A percentile compares a stretch with the other conserved stretches of the same genome.
Conservation (phyloP, 1,140 invertebrate genomes). For the Anoplophora glabripennis region DNA sequence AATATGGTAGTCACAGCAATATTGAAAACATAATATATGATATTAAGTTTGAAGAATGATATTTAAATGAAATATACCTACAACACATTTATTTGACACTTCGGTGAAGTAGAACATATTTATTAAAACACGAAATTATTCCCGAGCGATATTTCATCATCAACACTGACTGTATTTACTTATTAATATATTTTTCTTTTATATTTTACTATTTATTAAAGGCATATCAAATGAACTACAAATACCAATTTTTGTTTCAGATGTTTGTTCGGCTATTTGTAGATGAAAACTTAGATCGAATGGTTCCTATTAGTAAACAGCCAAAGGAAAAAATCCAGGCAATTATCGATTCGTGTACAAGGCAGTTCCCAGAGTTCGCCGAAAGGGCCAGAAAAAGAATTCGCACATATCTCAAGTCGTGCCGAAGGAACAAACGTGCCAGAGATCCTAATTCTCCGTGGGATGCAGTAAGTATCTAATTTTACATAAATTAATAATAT, state of each 20-base stretch:
- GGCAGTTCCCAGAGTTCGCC: constrained; percentile 95
- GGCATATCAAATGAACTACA: too few relatives aligned
- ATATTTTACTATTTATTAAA: too few relatives aligned
- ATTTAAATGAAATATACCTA: background rate
- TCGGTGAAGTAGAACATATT: too few relatives aligned
- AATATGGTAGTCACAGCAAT: too few relatives aligned
- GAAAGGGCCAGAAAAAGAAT: constrained; percentile 92
- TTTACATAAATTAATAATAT: background rate
- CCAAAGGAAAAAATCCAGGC: constrained; percentile 97
- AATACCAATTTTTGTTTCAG: constrained; percentile 66
- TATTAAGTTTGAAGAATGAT: background rate
- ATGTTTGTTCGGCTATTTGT: constrained; percentile 97
- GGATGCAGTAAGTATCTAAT: constrained; percentile 61
- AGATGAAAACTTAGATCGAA: constrained; percentile 93
- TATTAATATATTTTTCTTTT: too few relatives aligned
- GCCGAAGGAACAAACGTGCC: constrained; percentile 88
- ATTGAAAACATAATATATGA: background rate
- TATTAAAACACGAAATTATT: too few relatives aligned
- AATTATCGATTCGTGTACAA: constrained; percentile 93
- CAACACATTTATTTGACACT: too few relatives aligned
- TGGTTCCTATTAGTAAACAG: constrained; percentile 95
- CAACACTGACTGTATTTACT: too few relatives aligned
- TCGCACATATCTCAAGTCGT: constrained; percentile 93
- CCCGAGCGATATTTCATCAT: too few relatives aligned
- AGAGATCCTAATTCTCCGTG: constrained; percentile 65